These are phyloP conservation scores for Cygnus atratus DNA, from an alignment of 2,113 vertebrate genomes.

Conservation along the genomic window DNA sequence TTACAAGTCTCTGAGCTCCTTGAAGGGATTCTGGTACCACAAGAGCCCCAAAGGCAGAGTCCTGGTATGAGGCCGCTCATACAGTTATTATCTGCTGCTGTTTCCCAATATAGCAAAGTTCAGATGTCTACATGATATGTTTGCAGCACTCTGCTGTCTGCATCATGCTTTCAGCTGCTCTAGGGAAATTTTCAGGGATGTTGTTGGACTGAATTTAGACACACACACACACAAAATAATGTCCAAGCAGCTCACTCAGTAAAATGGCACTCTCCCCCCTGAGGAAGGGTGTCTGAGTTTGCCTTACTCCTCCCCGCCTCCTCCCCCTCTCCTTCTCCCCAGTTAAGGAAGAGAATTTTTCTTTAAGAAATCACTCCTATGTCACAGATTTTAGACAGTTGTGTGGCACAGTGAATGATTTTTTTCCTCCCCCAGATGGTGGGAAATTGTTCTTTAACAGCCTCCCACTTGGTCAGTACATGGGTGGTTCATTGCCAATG, in stretches of 20 bases:
- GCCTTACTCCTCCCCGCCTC: background rate
- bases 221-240: background rate
- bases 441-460: constrained; percentile 45
- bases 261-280: background rate
- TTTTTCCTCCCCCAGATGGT: background rate
- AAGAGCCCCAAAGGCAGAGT: background rate
- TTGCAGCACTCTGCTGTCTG: background rate
- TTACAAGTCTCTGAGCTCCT: background rate
- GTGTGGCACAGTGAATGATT: background rate
- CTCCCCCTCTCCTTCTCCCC: too few relatives aligned
- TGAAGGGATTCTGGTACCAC: background rate
- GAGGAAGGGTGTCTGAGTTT: background rate
- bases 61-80: background rate
- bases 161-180: background rate
- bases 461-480: constrained; percentile 26
- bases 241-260: background rate
- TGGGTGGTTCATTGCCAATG: constrained; percentile 26
- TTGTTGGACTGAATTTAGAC: background rate
- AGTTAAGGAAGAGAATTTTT: background rate
- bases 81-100: background rate
- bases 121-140: background rate
- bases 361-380: background rate
- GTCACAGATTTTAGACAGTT: background rate
- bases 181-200: background rate
- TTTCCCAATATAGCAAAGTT: background rate